Percentiles rank a stretch among this genome's conserved stretches.
Conservation (phyloP, 2,888 invertebrate species). For the Zele albiditarsus region DNA sequence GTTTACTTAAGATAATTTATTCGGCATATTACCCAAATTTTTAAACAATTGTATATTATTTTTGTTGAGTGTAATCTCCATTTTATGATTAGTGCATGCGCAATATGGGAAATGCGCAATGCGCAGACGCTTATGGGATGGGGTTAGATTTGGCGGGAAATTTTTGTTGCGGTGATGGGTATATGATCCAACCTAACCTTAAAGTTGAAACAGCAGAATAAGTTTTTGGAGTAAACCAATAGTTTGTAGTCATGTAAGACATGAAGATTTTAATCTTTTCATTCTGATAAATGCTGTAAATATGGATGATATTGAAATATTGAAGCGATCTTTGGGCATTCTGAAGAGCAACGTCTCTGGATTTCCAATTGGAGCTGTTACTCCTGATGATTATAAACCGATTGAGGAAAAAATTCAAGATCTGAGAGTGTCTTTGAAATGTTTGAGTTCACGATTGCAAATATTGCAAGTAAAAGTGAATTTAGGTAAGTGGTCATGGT, state of each 20-base stretch:
- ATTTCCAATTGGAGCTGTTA: constrained; percentile 52
- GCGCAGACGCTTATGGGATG: no score
- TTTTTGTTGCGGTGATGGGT: no score
- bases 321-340: constrained; percentile 5
- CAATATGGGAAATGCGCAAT: no score
- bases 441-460: constrained; percentile 44
- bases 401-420: constrained; percentile 49
- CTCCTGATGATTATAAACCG: constrained; percentile 51
- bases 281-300: neutral
- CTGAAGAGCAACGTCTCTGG: constrained; percentile 42
- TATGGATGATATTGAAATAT: constrained; percentile 15
- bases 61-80: no score
- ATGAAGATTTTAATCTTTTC: neutral
- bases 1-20: no score
- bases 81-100: no score
- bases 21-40: no score
- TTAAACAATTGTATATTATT: no score
- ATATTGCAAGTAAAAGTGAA: constrained; percentile 39
- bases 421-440: constrained; percentile 42
- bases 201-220: neutral
- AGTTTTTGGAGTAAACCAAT: neutral
- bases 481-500: constrained; percentile 7
- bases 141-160: no score
- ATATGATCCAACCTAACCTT: neutral
- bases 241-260: neutral